phyloP scores from a whole-genome alignment of 2,797 vertebrate genomes.

The Brotula barbata region DNA sequence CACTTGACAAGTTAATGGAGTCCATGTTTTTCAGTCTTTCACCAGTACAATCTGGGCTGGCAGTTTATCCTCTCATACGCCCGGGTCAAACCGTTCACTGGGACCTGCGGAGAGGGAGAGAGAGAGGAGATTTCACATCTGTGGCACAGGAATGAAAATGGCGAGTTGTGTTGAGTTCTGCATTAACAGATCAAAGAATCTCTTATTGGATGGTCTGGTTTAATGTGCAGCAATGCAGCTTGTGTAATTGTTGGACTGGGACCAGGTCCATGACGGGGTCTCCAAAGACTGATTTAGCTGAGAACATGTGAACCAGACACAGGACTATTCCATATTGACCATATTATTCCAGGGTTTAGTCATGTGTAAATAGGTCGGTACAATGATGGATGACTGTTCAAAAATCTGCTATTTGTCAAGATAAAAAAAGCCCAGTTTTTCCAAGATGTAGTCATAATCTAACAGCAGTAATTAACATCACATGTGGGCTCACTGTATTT shows the following conservation, averaged over 20 bases:
- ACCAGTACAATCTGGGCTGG: slow-evolving; percentile 74
- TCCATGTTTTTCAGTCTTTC: not conserved
- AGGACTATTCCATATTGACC: slow-evolving; percentile 79
- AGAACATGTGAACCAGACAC: slow-evolving; percentile 82
- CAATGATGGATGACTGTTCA: not conserved
- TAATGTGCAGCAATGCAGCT: slow-evolving; percentile 74
- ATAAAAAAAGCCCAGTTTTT: not conserved
- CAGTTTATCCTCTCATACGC: slow-evolving; percentile 80
- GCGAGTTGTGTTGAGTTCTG: not conserved
- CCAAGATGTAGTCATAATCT: not conserved
- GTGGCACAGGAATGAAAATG: not conserved
- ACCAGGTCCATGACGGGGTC: slow-evolving; percentile 83
- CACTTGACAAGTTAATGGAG: not conserved
- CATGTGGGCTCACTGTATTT: not conserved
- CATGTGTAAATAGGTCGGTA: slow-evolving; percentile 2
- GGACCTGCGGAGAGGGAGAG: slow-evolving; percentile 75
- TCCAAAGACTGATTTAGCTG: slow-evolving; percentile 80
- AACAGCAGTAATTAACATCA: not conserved
- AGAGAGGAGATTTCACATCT: not conserved
- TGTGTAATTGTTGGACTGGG: slow-evolving; percentile 79
- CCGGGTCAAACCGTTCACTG: slow-evolving; percentile 84
- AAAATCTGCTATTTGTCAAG: too few relatives aligned
- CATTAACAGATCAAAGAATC: not conserved
- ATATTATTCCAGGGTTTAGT: slow-evolving; percentile 64
- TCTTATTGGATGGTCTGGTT: not conserved